Evolutionary conservation across 2,113 vertebrate species (phyloP).

Genomic region (Coracopsis vasa): DNA sequence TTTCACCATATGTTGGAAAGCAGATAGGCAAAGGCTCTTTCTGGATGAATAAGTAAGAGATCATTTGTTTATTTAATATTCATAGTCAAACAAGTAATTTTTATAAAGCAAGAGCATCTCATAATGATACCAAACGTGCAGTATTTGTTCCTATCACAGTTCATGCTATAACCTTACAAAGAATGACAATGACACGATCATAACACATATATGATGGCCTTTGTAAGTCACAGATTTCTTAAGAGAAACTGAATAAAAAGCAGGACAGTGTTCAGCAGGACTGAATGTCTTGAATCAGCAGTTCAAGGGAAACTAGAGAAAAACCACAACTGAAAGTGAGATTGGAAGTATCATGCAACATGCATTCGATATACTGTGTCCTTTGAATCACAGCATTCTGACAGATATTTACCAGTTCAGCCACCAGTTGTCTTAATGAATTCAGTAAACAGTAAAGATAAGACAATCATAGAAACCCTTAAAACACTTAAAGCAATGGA

Average conservation of each 20-base stretch:
- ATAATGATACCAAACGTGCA: neutral
- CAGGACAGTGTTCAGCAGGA: neutral
- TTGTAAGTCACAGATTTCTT: neutral
- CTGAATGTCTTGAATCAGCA: neutral
- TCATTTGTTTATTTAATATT: neutral
- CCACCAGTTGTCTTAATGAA: neutral
- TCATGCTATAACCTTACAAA: neutral
- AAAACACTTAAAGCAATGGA: neutral
- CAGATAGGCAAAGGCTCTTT: neutral
- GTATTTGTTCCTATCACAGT: neutral
- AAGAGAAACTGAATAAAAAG: neutral
- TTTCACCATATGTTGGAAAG: neutral
- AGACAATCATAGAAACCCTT: neutral
- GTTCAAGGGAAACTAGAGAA: neutral
- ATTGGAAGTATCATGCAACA: neutral
- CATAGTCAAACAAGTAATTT: neutral
- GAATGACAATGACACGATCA: neutral
- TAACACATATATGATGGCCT: neutral
- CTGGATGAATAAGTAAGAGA: neutral
- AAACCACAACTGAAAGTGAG: neutral
- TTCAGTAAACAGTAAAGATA: conserved; percentile 4
- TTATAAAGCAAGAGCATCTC: neutral
- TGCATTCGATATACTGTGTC: neutral
- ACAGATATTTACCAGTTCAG: neutral
- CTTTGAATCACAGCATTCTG: neutral